Percentiles rank a stretch among this genome's conserved stretches.
Evolutionary conservation across 2,888 invertebrate genomes (phyloP).

Genomic region (Drosophila rubida): DNA sequence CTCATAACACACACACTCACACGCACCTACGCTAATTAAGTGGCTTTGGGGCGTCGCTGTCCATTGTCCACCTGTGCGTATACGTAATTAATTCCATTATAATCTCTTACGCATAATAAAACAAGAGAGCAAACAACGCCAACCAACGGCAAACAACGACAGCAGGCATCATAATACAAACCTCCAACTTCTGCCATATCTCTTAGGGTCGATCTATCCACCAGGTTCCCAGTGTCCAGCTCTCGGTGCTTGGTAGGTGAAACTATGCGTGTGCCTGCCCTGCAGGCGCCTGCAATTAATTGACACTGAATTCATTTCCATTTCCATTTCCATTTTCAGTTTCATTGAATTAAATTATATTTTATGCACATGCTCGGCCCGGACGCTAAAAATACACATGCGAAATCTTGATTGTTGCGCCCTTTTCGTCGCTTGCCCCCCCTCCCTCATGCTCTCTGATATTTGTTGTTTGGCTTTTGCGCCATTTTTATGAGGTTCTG

Average conservation of each 20-base stretch:
- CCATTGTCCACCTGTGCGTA: slow-evolving; percentile 69
- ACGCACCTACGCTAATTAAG: slow-evolving; percentile 54
- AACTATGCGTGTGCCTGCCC: slow-evolving; percentile 38
- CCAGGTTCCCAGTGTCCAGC: background rate
- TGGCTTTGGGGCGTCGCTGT: slow-evolving; percentile 41
- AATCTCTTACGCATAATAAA: slow-evolving; percentile 79
- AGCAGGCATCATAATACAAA: slow-evolving; percentile 48
- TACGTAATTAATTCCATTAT: slow-evolving; percentile 78
- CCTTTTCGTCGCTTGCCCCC: background rate
- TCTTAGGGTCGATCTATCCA: background rate
- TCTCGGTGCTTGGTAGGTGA: background rate
- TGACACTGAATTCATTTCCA: slow-evolving; percentile 61
- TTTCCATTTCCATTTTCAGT: slow-evolving; percentile 20
- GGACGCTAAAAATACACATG: slow-evolving; percentile 20
- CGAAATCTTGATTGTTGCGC: slow-evolving; percentile 15
- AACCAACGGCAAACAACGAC: slow-evolving; percentile 22
- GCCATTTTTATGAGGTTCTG: slow-evolving; percentile 67
- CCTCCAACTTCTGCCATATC: slow-evolving; percentile 10
- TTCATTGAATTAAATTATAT: slow-evolving; percentile 63
- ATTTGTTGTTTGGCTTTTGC: slow-evolving; percentile 57
- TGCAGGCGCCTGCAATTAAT: slow-evolving; percentile 62
- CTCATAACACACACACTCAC: slow-evolving; percentile 28
- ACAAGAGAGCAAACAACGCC: slow-evolving; percentile 53
- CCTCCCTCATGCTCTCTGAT: slow-evolving; percentile 47
- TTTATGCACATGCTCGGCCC: background rate